Evolutionary conservation across 2,797 vertebrate species (phyloP).

Genomic region (Myotis daubentonii): DNA sequence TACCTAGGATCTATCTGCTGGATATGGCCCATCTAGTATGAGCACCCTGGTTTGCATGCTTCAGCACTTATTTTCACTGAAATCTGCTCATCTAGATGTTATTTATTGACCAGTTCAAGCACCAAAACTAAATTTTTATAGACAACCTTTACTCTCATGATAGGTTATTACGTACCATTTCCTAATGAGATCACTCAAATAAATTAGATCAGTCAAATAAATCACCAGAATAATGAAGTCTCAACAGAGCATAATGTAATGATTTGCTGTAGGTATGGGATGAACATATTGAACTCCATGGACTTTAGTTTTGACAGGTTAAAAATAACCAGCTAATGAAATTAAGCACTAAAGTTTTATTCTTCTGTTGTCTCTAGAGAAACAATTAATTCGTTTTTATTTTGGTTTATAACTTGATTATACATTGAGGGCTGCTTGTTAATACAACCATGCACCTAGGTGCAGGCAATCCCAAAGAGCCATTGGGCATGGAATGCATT

Average conservation of each 20-base stretch:
- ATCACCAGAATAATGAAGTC: neutral
- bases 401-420: constrained; percentile 55
- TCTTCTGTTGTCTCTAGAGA: constrained; percentile 54
- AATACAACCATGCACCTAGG: neutral
- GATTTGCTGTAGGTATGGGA: neutral
- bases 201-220: constrained; percentile 8
- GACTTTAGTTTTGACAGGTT: constrained; percentile 42
- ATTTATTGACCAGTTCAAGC: neutral
- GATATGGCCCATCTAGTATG: neutral
- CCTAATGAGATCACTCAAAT: constrained; percentile 10
- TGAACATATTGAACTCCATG: neutral
- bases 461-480: neutral
- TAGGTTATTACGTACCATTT: constrained; percentile 34
- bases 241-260: neutral
- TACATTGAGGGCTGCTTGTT: neutral
- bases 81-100: neutral
- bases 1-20: neutral
- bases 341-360: constrained; percentile 44
- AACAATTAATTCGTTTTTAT: constrained; percentile 36
- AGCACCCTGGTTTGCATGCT: neutral
- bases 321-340: constrained; percentile 57
- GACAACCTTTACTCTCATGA: neutral
- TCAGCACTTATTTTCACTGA: neutral
- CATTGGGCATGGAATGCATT: neutral
- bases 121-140: neutral